Conservation (phyloP, 37 sponge, comb jelly and placozoan genomes). For the Cliona cf. orientalis region DNA sequence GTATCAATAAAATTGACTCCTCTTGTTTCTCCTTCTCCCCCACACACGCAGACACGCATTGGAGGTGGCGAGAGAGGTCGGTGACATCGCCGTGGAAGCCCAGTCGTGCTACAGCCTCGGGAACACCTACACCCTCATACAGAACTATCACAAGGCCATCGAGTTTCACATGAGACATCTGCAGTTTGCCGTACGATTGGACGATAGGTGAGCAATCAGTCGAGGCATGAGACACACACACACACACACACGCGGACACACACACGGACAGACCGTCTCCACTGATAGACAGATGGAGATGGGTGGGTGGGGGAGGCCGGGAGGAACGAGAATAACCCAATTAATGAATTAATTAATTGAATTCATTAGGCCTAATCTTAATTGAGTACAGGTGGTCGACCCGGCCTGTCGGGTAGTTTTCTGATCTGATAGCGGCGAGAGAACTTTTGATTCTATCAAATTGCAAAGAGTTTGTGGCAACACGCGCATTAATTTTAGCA, state of each 20-base stretch:
- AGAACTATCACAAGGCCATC: slow-evolving; percentile 76
- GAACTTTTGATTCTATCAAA: no score
- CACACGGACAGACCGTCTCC: not conserved
- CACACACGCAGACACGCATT: slow-evolving; percentile 53
- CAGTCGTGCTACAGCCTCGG: slow-evolving; percentile 88
- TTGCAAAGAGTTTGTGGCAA: no score
- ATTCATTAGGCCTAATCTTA: no score
- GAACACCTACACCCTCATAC: slow-evolving; percentile 84
- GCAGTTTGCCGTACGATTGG: slow-evolving; percentile 79
- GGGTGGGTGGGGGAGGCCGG: no score
- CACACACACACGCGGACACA: no score
- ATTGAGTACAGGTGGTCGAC: no score
- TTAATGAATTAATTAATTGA: no score
- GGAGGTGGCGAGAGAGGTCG: slow-evolving; percentile 45
- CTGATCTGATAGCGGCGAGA: no score
- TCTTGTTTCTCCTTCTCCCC: not conserved
- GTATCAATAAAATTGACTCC: no score
- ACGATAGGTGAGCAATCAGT: slow-evolving; percentile 65
- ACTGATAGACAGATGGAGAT: not conserved
- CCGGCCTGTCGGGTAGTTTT: no score
- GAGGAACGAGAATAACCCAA: no score
- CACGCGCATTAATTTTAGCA: no score
- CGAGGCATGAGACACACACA: slow-evolving; percentile 4
- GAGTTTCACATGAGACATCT: slow-evolving; percentile 83
- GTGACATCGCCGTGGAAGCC: slow-evolving; percentile 72